phyloP scores from a whole-genome alignment of 2,888 invertebrate species.

The Ctenicera cuprea region DNA sequence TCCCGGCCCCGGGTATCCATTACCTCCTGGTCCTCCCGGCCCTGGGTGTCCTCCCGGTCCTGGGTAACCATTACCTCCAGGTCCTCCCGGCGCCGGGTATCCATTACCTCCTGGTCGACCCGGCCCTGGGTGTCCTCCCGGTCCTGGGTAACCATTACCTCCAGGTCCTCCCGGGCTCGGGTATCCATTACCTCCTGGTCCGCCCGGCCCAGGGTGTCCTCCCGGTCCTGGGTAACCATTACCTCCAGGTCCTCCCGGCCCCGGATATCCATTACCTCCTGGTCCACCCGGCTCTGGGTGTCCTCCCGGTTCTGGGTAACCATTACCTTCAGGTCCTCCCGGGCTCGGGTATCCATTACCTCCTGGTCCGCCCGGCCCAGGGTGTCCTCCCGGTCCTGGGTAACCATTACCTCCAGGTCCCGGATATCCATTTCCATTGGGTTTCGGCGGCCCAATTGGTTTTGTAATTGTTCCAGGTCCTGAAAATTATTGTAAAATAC shows the following conservation, averaged over 20 bases:
- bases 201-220: conserved; percentile 28
- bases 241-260: conserved; percentile 12
- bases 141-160: not conserved
- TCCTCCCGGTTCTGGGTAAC: not conserved
- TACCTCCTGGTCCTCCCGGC: conserved; percentile 15
- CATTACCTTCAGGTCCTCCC: conserved; percentile 4
- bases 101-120: conserved; percentile 5
- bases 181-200: conserved; percentile 9
- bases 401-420: conserved; percentile 25
- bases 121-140: not conserved
- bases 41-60: conserved; percentile 25
- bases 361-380: conserved; percentile 38
- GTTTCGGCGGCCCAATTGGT: conserved; percentile 7
- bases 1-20: conserved; percentile 19
- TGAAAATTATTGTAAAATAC: not conserved
- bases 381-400: conserved; percentile 16
- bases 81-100: not conserved
- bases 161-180: conserved; percentile 17
- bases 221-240: not conserved
- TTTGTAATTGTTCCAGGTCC: not conserved
- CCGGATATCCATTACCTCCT: conserved; percentile 40
- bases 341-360: conserved; percentile 20
- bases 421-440: not conserved
- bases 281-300: conserved; percentile 27
- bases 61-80: conserved; percentile 31